Evolutionary conservation across 2,113 vertebrate genomes (phyloP).

Genomic region (Lophius piscatorius): DNA sequence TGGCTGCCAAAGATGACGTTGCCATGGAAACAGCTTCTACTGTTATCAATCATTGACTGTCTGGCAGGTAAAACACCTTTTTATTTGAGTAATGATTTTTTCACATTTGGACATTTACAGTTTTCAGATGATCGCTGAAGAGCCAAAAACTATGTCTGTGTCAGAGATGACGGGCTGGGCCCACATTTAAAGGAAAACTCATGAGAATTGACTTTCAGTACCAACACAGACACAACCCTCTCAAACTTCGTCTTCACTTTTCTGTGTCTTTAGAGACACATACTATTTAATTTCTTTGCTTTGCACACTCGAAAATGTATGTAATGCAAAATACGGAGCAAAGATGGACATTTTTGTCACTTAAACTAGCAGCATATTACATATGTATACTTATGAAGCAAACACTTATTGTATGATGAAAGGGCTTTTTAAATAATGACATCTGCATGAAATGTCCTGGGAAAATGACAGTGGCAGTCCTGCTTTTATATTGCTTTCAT

Average conservation of each 20-base stretch:
- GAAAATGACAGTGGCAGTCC: background rate
- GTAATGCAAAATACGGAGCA: slow-evolving; percentile 4
- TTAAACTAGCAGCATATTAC: background rate
- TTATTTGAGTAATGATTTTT: slow-evolving; percentile 65
- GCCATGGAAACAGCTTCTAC: slow-evolving; percentile 90
- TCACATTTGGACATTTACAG: slow-evolving; percentile 62
- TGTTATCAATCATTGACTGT: slow-evolving; percentile 87
- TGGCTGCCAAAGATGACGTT: slow-evolving; percentile 89
- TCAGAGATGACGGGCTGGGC: slow-evolving; percentile 49
- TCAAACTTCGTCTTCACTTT: slow-evolving; percentile 36
- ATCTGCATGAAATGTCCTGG: background rate
- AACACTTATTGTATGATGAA: background rate
- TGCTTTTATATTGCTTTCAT: background rate
- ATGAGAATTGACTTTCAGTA: slow-evolving; percentile 65
- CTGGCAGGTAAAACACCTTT: slow-evolving; percentile 86
- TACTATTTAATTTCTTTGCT: slow-evolving; percentile 7
- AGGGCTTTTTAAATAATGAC: background rate
- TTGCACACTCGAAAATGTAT: background rate
- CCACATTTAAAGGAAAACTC: slow-evolving; percentile 53
- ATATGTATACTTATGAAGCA: background rate
- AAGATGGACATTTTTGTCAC: background rate
- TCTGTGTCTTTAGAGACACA: slow-evolving; percentile 15
- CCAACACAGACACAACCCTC: slow-evolving; percentile 33
- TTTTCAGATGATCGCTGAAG: slow-evolving; percentile 38
- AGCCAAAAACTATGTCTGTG: slow-evolving; percentile 52